Conservation (phyloP, 2,888 invertebrate genomes). For the Cremastobaeus sp. region DNA sequence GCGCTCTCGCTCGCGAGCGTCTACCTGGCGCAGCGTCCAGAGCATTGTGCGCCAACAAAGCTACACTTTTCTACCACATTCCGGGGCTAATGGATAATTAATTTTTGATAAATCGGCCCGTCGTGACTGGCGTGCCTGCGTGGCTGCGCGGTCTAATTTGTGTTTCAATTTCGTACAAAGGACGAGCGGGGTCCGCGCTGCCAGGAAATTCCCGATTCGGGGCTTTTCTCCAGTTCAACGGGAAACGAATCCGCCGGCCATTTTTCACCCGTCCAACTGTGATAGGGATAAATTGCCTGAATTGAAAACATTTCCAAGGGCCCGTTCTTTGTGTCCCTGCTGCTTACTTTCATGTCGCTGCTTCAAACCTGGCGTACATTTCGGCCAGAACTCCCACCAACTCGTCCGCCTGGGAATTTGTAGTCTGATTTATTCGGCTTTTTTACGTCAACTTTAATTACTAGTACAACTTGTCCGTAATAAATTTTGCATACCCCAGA, state of each 20-base stretch:
- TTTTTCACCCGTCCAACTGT: constrained; percentile 21
- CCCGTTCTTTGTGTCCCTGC: background rate
- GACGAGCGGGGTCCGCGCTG: background rate
- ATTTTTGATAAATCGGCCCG: constrained; percentile 76
- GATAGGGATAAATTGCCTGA: constrained; percentile 40
- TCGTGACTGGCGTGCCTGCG: constrained; percentile 72
- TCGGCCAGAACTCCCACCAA: background rate
- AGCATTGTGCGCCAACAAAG: constrained; percentile 74
- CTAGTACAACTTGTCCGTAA: too few relatives aligned
- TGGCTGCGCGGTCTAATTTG: constrained; percentile 72
- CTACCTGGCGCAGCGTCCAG: constrained; percentile 63
- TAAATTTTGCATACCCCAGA: too few relatives aligned
- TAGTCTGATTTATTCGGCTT: too few relatives aligned
- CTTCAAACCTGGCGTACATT: background rate
- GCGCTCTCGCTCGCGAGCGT: constrained; percentile 58
- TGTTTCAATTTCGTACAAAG: constrained; percentile 73
- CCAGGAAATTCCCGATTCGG: constrained; percentile 14
- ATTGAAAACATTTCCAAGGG: constrained; percentile 4
- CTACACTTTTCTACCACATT: constrained; percentile 75
- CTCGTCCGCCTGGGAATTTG: too few relatives aligned
- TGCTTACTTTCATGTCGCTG: background rate
- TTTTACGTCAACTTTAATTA: too few relatives aligned
- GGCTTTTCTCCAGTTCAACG: background rate
- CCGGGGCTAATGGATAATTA: constrained; percentile 76
- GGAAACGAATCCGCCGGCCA: constrained; percentile 3